Percentiles rank a stretch among this genome's conserved stretches.
Conservation (phyloP, 2,113 vertebrate species). For the Zapus hudsonius region DNA sequence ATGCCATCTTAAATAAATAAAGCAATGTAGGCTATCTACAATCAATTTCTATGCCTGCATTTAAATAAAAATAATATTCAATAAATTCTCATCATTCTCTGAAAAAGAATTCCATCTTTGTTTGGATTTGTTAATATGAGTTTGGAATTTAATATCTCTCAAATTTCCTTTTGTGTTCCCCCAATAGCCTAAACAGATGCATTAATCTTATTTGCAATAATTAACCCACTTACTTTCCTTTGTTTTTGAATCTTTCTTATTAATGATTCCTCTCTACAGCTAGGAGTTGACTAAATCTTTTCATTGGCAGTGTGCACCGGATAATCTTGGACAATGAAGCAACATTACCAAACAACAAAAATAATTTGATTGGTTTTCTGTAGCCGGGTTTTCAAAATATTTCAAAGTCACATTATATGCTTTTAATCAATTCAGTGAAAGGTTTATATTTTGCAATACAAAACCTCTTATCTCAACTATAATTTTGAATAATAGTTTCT, state of each 20-base stretch:
- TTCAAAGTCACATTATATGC: constrained; percentile 78
- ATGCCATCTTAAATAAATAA: not conserved
- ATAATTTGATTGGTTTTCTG: constrained; percentile 81
- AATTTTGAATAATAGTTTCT: constrained; percentile 74
- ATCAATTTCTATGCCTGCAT: not conserved
- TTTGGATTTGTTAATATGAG: constrained; percentile 33
- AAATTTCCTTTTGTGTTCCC: constrained; percentile 57
- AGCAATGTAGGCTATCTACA: not conserved
- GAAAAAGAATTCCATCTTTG: constrained; percentile 40
- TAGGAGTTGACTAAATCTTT: constrained; percentile 65
- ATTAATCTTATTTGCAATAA: constrained; percentile 69
- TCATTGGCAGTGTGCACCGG: constrained; percentile 59
- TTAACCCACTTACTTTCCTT: constrained; percentile 72
- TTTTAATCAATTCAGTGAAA: constrained; percentile 80
- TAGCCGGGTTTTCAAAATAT: constrained; percentile 77
- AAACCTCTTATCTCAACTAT: constrained; percentile 60
- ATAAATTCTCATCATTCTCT: not conserved
- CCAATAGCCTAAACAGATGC: constrained; percentile 58
- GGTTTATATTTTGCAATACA: constrained; percentile 80
- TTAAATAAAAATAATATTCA: constrained; percentile 60
- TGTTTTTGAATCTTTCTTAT: constrained; percentile 71
- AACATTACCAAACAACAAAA: constrained; percentile 73
- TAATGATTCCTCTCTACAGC: constrained; percentile 63
- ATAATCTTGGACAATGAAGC: constrained; percentile 76
- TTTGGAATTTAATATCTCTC: constrained; percentile 61